phyloP scores from a whole-genome alignment of 2,797 vertebrate species.

The Rhinoraja longicauda region DNA sequence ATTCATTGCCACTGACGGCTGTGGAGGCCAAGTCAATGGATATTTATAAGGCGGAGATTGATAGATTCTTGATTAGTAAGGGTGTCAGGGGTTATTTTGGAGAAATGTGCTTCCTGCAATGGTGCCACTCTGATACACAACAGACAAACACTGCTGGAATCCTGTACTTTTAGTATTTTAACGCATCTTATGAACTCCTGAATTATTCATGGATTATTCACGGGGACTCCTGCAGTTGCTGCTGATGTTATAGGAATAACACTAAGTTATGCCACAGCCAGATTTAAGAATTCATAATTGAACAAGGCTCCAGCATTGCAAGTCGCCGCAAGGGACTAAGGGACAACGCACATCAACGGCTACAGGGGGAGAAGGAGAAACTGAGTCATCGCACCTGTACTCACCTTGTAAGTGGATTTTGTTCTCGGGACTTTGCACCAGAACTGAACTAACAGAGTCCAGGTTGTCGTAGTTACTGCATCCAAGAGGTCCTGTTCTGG shows the following conservation, averaged over 20 bases:
- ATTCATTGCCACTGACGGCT: too few relatives aligned
- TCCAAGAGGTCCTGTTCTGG: conserved; percentile 91
- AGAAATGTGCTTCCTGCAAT: neutral
- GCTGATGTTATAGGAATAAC: neutral
- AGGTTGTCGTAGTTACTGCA: conserved; percentile 99
- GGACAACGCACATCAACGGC: neutral
- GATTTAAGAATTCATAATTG: neutral
- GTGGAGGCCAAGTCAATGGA: too few relatives aligned
- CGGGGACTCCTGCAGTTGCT: neutral
- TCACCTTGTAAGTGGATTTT: conserved; percentile 94
- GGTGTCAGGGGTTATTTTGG: neutral
- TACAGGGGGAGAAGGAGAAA: neutral
- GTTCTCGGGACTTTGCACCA: conserved; percentile 97
- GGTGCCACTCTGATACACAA: neutral
- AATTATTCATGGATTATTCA: neutral
- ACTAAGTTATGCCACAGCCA: neutral
- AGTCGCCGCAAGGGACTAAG: neutral
- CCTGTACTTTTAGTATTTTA: neutral
- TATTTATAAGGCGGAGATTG: too few relatives aligned
- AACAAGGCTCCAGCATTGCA: conserved; percentile 10
- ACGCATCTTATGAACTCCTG: neutral
- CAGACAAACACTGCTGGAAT: neutral
- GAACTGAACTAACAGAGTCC: conserved; percentile 93
- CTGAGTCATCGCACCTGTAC: conserved; percentile 44
- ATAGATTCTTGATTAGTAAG: too few relatives aligned